These are phyloP conservation scores for Calliopum simillimum DNA, from an alignment of 2,888 invertebrate genomes.

Conservation along the genomic window DNA sequence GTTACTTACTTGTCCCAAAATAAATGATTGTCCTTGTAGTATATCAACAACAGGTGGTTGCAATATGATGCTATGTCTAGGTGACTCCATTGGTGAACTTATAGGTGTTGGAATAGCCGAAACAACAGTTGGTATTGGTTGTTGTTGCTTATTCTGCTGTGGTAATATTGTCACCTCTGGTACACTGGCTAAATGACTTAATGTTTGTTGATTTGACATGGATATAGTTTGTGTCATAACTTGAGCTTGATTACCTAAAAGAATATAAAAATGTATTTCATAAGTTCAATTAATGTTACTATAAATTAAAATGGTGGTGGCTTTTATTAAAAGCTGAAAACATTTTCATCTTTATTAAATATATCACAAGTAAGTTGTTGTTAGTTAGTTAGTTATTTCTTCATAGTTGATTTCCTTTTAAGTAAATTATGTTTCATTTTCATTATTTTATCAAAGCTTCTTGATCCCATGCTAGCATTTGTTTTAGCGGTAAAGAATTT, in stretches of 20 bases:
- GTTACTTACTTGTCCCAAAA: conserved; percentile 61
- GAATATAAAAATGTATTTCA: neutral
- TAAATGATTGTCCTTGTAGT: conserved; percentile 55
- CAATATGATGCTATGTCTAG: conserved; percentile 69
- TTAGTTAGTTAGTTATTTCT: neutral
- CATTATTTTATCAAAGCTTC: conserved; percentile 32
- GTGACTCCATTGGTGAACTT: conserved; percentile 55
- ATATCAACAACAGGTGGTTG: conserved; percentile 68
- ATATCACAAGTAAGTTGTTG: neutral
- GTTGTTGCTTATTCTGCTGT: conserved; percentile 35
- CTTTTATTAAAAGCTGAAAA: conserved; percentile 1
- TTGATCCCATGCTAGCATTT: conserved; percentile 21
- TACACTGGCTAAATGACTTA: conserved; percentile 16
- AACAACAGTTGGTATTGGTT: conserved; percentile 28
- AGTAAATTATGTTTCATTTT: conserved; percentile 36
- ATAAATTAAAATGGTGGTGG: too few relatives aligned
- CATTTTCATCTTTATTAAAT: neutral
- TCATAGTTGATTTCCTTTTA: conserved; percentile 9
- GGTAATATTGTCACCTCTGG: conserved; percentile 53
- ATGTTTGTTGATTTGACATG: conserved; percentile 10
- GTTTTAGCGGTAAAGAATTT: neutral
- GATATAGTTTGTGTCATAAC: conserved; percentile 51
- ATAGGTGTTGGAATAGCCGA: conserved; percentile 35
- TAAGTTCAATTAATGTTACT: too few relatives aligned
- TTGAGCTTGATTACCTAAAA: conserved; percentile 60